Evolutionary conservation across 30 jellyfish, hydroid and myxozoan genomes (phyloP).

Genomic region (Aurelia aurita complex sp. Pacific): DNA sequence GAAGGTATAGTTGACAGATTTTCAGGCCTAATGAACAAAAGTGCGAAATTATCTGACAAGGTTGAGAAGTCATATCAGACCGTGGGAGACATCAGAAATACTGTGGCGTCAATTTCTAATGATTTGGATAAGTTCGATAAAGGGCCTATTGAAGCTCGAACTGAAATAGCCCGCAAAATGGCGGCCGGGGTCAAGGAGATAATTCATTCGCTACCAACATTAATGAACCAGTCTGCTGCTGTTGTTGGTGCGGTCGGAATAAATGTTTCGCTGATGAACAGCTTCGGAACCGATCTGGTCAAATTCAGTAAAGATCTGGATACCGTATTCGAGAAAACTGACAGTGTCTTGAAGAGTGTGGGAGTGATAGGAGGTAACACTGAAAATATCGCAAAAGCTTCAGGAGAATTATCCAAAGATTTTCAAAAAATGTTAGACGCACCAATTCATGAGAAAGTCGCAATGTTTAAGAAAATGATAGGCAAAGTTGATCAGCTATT

Average conservation of each 20-base stretch:
- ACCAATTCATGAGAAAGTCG: constrained; percentile 73
- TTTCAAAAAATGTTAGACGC: constrained; percentile 51
- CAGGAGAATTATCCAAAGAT: constrained; percentile 58
- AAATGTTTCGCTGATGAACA: constrained; percentile 63
- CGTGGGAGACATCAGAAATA: constrained; percentile 40
- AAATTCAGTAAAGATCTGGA: constrained; percentile 36
- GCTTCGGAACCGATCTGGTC: constrained; percentile 42
- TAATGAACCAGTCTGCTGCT: constrained; percentile 72
- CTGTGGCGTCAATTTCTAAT: constrained; percentile 14
- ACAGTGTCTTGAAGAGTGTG: constrained; percentile 58
- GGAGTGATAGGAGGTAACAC: constrained; percentile 61
- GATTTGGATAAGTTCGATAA: constrained; percentile 31
- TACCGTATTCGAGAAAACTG: constrained; percentile 68
- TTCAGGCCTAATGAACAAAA: constrained; percentile 57
- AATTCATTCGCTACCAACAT: constrained; percentile 57
- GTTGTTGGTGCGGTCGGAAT: constrained; percentile 62
- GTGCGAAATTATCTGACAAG: constrained; percentile 53
- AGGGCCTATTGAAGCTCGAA: constrained; percentile 87
- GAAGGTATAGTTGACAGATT: constrained; percentile 67
- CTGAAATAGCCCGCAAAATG: constrained; percentile 70
- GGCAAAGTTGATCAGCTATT: constrained; percentile 41
- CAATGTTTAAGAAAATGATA: constrained; percentile 30
- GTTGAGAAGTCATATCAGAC: constrained; percentile 67
- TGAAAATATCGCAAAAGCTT: constrained; percentile 37
- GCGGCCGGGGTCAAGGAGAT: constrained; percentile 65